Percentiles rank a stretch among this genome's conserved stretches.
Conservation (phyloP, 2,888 invertebrate genomes). For the Chrysolina haemoptera region DNA sequence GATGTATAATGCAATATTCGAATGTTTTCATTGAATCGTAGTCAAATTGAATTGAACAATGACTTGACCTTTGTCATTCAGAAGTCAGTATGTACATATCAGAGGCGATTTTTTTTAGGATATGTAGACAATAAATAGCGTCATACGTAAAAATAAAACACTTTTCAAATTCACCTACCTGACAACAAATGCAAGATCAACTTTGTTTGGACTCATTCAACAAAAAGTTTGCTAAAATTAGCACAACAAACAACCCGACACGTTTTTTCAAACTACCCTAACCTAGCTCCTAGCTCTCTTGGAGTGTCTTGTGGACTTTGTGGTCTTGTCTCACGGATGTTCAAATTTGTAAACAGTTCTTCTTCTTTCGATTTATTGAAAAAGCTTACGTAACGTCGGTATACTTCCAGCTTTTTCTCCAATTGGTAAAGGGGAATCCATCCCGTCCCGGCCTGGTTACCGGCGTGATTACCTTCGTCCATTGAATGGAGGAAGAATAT, state of each 20-base stretch:
- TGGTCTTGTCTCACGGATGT: constrained; percentile 19
- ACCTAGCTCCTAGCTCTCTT: no score
- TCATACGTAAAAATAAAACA: constrained; percentile 22
- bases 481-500: no score
- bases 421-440: no score
- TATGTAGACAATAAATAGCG: neutral
- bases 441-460: no score
- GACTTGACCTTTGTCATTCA: constrained; percentile 1
- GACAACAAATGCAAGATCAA: constrained; percentile 15
- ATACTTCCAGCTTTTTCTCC: no score
- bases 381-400: no score
- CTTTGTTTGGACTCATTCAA: neutral
- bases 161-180: constrained; percentile 26
- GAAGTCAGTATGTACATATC: neutral
- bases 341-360: neutral
- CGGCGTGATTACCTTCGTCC: no score
- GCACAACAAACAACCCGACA: constrained; percentile 30
- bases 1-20: neutral
- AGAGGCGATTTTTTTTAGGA: neutral
- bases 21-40: neutral
- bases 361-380: no score
- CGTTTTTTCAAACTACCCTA: constrained; percentile 29
- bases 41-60: neutral
- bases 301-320: no score
- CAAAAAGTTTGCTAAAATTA: constrained; percentile 30